These are phyloP conservation scores for Poeciliopsis prolifica DNA, from an alignment of 2,113 vertebrate genomes.

Conservation along the genomic window DNA sequence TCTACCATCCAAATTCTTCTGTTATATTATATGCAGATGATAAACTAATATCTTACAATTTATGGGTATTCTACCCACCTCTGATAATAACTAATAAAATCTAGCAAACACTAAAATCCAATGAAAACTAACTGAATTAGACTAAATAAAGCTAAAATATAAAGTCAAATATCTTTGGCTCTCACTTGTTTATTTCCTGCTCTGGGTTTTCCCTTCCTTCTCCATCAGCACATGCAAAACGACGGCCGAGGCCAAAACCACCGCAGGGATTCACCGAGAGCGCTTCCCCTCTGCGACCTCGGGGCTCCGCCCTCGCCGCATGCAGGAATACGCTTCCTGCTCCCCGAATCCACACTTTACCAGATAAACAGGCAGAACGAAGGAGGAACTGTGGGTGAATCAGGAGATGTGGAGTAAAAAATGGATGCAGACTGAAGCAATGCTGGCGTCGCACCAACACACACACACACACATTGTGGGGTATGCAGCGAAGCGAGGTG, in stretches of 20 bases:
- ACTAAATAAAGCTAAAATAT: too few species aligned
- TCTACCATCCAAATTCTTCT: not conserved
- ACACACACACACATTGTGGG: conserved; percentile 40
- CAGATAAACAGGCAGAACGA: conserved; percentile 44
- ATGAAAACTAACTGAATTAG: too few species aligned
- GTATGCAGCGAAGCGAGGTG: conserved; percentile 64
- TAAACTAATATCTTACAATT: too few species aligned
- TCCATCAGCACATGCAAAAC: conserved; percentile 47
- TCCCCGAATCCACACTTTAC: conserved; percentile 35
- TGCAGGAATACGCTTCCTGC: conserved; percentile 51
- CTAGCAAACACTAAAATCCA: too few species aligned
- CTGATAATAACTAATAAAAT: too few species aligned
- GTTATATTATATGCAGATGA: too few species aligned
- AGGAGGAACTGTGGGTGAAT: conserved; percentile 46
- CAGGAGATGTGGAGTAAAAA: conserved; percentile 37
- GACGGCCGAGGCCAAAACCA: conserved; percentile 55
- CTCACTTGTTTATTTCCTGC: conserved; percentile 42
- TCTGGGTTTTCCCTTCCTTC: conserved; percentile 34
- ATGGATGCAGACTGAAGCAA: conserved; percentile 31
- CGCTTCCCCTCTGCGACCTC: conserved; percentile 23
- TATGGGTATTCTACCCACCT: too few species aligned
- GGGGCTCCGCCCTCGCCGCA: conserved; percentile 51
- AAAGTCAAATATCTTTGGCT: not conserved
- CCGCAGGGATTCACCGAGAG: conserved; percentile 49
- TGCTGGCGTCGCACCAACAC: conserved; percentile 48